Percentiles rank a stretch among this genome's conserved stretches.
phyloP scores from a whole-genome alignment of 2,797 vertebrate genomes.

The Rhinella marina region DNA sequence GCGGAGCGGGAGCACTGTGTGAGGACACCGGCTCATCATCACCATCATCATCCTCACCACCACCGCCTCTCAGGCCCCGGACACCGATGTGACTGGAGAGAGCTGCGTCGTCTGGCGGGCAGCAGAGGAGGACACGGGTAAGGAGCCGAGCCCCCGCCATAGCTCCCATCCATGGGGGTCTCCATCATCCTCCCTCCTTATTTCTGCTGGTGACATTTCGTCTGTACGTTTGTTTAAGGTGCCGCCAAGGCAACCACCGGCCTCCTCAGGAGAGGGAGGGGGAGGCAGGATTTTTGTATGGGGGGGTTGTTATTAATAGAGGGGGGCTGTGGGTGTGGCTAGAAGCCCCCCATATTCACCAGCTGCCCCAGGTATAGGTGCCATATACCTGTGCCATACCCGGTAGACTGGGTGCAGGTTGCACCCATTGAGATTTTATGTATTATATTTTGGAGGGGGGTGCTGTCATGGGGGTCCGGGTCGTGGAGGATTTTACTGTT shows the following conservation, averaged over 20 bases:
- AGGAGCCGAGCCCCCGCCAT: not conserved
- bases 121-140: constrained; percentile 51
- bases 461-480: too few relatives aligned
- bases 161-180: too few relatives aligned
- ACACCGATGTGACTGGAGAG: constrained; percentile 39
- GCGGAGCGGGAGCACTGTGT: not conserved
- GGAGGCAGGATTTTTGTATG: not conserved
- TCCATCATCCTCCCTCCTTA: too few relatives aligned
- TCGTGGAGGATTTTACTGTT: not conserved
- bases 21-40: not conserved
- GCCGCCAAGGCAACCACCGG: constrained; percentile 45
- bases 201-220: constrained; percentile 20
- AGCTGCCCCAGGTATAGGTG: too few relatives aligned
- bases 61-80: not conserved
- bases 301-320: not conserved
- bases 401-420: too few relatives aligned
- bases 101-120: constrained; percentile 21
- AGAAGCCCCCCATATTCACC: not conserved
- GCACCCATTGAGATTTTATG: too few relatives aligned
- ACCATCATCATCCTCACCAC: not conserved
- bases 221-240: constrained; percentile 57
- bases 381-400: too few relatives aligned
- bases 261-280: not conserved
- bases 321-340: constrained; percentile 24
- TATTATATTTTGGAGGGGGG: too few relatives aligned